These are phyloP conservation scores for Sthenelais limicola DNA, from an alignment of 2,888 invertebrate species.

Conservation along the genomic window DNA sequence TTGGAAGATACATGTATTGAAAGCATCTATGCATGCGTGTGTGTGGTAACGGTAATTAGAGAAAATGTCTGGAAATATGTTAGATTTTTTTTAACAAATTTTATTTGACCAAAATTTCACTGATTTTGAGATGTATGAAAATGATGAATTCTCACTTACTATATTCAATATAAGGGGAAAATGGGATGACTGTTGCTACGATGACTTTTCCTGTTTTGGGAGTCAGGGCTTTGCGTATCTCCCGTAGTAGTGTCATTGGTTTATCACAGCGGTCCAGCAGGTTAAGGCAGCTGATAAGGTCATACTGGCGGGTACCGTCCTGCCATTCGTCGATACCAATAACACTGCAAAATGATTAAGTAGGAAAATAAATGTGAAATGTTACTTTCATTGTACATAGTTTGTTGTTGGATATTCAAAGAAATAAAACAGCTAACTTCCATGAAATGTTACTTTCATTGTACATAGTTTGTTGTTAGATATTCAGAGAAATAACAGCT, in stretches of 20 bases:
- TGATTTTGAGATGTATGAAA: background rate
- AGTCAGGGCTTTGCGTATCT: conserved; percentile 81
- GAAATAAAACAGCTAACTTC: no score
- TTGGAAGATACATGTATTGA: no score
- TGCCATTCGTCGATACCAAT: conserved; percentile 82
- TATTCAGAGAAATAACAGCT: no score
- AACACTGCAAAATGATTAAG: conserved; percentile 75
- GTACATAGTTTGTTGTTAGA: no score
- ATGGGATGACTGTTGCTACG: conserved; percentile 94
- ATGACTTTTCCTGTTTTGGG: conserved; percentile 81
- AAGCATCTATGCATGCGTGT: no score
- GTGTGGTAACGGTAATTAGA: no score
- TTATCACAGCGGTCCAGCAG: conserved; percentile 93
- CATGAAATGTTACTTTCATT: no score
- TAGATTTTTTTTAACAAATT: background rate
- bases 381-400: no score
- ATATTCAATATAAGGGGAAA: conserved; percentile 92
- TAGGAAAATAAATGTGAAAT: background rate
- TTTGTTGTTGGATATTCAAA: no score
- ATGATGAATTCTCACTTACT: conserved; percentile 55
- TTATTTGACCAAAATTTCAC: background rate
- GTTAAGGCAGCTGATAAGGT: conserved; percentile 91
- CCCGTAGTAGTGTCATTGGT: conserved; percentile 84
- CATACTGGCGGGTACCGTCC: conserved; percentile 75
- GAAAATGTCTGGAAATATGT: no score